Percentiles rank a stretch among this genome's conserved stretches.
phyloP scores from a whole-genome alignment of 2,113 vertebrate genomes.

The Drymodes brunneopygia region DNA sequence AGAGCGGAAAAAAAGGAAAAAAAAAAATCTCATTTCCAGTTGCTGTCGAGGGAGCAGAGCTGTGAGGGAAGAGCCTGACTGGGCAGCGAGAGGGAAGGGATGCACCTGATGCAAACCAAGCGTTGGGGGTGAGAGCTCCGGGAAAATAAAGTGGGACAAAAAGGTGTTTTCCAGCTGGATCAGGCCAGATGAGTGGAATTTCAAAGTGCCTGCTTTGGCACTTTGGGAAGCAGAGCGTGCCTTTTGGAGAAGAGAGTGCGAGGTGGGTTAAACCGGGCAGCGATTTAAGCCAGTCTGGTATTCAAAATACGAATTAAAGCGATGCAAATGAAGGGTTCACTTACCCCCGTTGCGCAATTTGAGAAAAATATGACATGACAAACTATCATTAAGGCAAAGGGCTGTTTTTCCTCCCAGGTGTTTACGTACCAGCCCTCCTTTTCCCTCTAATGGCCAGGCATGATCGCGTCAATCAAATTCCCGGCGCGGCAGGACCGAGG shows the following conservation, averaged over 20 bases:
- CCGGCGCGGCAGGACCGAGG: rapidly evolving
- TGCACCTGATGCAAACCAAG: background rate
- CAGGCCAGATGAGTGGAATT: background rate
- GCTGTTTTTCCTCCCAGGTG: slow-evolving; percentile 24
- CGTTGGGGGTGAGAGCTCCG: background rate
- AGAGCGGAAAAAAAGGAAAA: background rate
- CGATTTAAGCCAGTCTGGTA: background rate
- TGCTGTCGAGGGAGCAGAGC: background rate
- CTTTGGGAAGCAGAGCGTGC: background rate
- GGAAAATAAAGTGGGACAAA: background rate
- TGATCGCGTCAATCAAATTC: background rate
- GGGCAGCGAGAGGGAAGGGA: background rate
- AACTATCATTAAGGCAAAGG: slow-evolving; percentile 46
- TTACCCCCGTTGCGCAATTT: background rate
- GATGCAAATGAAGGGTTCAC: slow-evolving; percentile 18
- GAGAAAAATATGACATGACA: background rate
- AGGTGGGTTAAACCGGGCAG: background rate
- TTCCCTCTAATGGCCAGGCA: background rate
- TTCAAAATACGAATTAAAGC: slow-evolving; percentile 32
- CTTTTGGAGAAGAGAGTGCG: background rate
- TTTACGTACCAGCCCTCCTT: background rate
- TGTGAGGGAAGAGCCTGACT: background rate
- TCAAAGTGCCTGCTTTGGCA: rapidly evolving
- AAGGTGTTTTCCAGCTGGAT: background rate
- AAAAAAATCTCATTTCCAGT: background rate